A percentile compares a stretch with the other conserved stretches of the same genome.
Conservation (phyloP, 2,888 invertebrate species). For the Lasioglossum lativentre region DNA sequence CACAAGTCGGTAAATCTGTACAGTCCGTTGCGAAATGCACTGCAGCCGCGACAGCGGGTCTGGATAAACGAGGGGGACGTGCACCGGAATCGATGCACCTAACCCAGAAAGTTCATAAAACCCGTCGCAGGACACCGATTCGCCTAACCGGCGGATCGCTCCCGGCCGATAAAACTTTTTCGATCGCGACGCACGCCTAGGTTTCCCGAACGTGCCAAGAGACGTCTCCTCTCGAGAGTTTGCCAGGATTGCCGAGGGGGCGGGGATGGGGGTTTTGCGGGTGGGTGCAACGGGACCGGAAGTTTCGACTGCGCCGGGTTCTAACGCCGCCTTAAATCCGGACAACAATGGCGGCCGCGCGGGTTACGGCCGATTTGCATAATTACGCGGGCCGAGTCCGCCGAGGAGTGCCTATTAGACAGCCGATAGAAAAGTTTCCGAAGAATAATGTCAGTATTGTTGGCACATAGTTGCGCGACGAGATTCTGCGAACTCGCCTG, state of each 20-base stretch:
- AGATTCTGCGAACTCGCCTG: background rate
- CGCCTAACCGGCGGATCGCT: slow-evolving; percentile 1
- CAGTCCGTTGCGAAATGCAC: background rate
- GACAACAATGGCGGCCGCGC: slow-evolving; percentile 27
- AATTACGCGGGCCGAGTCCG: slow-evolving; percentile 24
- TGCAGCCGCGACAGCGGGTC: background rate
- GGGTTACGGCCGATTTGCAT: slow-evolving; percentile 34
- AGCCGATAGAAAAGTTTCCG: slow-evolving; percentile 35
- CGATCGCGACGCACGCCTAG: slow-evolving; percentile 6
- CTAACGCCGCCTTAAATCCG: slow-evolving; percentile 37
- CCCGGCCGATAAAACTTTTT: slow-evolving; percentile 49
- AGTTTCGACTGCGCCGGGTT: slow-evolving; percentile 13
- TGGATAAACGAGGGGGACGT: slow-evolving; percentile 3
- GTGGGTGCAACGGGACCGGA: background rate
- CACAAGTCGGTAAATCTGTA: background rate
- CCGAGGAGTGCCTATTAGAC: slow-evolving; percentile 22
- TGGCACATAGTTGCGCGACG: background rate
- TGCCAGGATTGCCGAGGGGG: background rate
- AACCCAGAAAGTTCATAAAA: slow-evolving; percentile 20
- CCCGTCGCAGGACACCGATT: slow-evolving; percentile 1
- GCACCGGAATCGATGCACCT: slow-evolving; percentile 10
- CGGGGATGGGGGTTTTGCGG: background rate
- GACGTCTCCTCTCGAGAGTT: slow-evolving; percentile 10
- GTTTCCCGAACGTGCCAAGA: slow-evolving; percentile 40
- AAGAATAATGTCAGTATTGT: background rate